These are phyloP conservation scores for Myrmecobius fasciatus DNA, from an alignment of 2,113 vertebrate species.

Conservation along the genomic window DNA sequence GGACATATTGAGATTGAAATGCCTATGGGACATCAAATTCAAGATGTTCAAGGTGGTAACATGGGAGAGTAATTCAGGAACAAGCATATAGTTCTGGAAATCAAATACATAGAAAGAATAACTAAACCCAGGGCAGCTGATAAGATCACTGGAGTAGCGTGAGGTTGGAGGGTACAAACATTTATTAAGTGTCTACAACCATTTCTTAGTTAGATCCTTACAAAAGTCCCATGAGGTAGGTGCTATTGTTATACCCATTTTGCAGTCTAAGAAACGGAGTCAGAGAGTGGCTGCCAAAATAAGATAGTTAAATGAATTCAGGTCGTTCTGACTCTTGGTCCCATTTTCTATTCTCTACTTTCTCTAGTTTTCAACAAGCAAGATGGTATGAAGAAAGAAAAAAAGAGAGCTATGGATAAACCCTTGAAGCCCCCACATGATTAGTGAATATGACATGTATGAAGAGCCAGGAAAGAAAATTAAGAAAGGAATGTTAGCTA, in stretches of 20 bases:
- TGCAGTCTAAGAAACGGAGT: conserved; percentile 15
- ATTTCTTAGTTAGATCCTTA: neutral
- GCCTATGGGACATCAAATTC: neutral
- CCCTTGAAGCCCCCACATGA: neutral
- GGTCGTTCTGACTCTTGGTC: neutral
- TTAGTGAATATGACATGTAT: neutral
- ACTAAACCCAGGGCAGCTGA: neutral
- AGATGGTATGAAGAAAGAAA: neutral
- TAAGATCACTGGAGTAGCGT: neutral
- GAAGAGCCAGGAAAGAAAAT: neutral
- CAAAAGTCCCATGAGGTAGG: neutral
- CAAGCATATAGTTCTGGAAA: neutral
- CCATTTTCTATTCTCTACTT: neutral
- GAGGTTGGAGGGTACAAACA: neutral
- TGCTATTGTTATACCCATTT: conserved; percentile 8
- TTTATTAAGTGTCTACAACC: neutral
- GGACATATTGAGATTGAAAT: neutral
- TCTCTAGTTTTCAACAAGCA: neutral
- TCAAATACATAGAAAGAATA: neutral
- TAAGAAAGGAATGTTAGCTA: neutral
- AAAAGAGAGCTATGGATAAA: neutral
- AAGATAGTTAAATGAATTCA: too few relatives aligned
- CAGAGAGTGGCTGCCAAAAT: too few relatives aligned
- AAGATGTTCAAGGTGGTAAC: neutral
- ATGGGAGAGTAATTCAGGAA: neutral